Percentiles rank a stretch among this genome's conserved stretches.
Conservation (phyloP, 2,113 vertebrate species). For the Ciconia boyciana region DNA sequence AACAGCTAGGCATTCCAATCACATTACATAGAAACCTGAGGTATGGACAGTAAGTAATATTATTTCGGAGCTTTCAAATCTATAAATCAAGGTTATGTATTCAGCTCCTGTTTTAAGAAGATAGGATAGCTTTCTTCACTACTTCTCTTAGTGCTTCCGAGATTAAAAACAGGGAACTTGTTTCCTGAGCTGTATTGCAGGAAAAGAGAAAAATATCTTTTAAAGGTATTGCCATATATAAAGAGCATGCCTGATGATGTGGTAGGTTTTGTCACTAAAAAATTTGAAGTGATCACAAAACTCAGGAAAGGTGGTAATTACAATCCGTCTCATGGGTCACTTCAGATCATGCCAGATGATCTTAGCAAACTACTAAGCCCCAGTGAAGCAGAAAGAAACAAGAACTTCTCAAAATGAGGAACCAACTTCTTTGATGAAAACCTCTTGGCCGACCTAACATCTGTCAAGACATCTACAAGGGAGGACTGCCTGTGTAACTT, state of each 20-base stretch:
- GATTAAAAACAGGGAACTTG: not conserved
- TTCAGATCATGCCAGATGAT: not conserved
- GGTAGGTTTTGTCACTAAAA: not conserved
- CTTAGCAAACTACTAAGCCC: not conserved
- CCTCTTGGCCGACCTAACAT: not conserved
- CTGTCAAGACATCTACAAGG: not conserved
- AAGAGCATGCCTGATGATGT: rapidly evolving
- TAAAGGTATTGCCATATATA: not conserved
- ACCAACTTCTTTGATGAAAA: not conserved
- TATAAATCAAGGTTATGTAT: not conserved
- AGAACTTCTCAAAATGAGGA: not conserved
- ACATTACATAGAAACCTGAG: not conserved
- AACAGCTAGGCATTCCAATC: not conserved
- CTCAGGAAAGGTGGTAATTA: not conserved
- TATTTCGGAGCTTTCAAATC: not conserved
- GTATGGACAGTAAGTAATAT: not conserved
- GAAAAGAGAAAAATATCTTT: rapidly evolving
- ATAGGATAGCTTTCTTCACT: not conserved
- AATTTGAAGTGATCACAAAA: not conserved
- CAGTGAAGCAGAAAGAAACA: not conserved
- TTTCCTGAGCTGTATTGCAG: not conserved
- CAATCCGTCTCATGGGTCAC: not conserved
- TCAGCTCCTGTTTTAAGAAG: not conserved
- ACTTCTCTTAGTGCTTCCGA: not conserved
- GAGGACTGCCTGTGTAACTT: not conserved